Conservation (phyloP, 2,888 invertebrate genomes). For the Agriotes lineatus region DNA sequence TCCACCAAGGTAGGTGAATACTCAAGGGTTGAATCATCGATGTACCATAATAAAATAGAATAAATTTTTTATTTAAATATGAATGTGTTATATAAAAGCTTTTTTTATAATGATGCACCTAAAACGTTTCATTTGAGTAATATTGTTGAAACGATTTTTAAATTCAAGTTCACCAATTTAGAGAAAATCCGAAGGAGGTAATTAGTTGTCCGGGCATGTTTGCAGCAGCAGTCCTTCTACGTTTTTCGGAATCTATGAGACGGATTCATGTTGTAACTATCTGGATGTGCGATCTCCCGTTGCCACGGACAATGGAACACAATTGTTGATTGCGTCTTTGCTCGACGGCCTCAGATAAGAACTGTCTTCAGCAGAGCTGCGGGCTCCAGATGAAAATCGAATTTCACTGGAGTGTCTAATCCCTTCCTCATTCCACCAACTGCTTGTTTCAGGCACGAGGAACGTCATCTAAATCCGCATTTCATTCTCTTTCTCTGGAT, state of each 20-base stretch:
- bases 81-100: no score
- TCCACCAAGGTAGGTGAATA: not conserved
- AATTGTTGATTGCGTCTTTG: conserved; percentile 57
- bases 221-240: not conserved
- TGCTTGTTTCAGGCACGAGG: conserved; percentile 43
- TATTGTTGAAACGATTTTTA: no score
- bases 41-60: not conserved
- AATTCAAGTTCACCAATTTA: no score
- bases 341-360: conserved; percentile 55
- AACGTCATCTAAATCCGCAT: conserved; percentile 38
- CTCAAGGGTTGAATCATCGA: not conserved
- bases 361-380: conserved; percentile 54
- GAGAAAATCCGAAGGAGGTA: no score
- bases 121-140: no score
- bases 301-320: conserved; percentile 53
- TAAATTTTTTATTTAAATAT: no score
- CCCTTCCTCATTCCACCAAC: conserved; percentile 49
- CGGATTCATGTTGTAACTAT: conserved; percentile 46
- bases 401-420: conserved; percentile 55
- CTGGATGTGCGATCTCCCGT: conserved; percentile 54
- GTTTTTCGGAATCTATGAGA: conserved; percentile 6
- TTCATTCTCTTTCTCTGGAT: conserved; percentile 36
- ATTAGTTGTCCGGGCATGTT: not conserved
- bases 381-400: conserved; percentile 54
- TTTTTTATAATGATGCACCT: no score